phyloP scores from a whole-genome alignment of 2,113 vertebrate species.

The Crotalus viridis region DNA sequence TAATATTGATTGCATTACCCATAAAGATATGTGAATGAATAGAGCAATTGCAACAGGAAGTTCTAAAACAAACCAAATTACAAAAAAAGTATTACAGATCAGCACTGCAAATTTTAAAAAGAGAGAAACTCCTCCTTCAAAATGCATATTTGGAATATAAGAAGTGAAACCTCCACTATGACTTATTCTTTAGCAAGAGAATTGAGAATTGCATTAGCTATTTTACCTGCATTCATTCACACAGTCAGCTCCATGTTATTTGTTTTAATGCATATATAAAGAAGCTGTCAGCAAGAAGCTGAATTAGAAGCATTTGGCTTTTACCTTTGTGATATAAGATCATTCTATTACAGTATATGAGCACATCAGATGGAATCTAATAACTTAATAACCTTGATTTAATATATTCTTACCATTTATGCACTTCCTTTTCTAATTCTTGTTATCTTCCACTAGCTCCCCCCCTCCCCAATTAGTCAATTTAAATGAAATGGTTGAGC shows the following conservation, averaged over 20 bases:
- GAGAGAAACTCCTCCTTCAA: neutral
- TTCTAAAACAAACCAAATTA: neutral
- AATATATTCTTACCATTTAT: conserved; percentile 14
- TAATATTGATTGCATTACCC: neutral
- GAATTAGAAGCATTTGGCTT: neutral
- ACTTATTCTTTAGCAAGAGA: neutral
- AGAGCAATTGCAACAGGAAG: neutral
- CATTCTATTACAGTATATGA: neutral
- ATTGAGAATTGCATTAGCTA: neutral
- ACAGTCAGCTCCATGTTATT: neutral
- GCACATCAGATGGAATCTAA: conserved; percentile 4
- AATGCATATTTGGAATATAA: neutral
- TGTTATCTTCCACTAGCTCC: neutral
- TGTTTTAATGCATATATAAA: neutral
- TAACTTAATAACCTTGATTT: conserved; percentile 20
- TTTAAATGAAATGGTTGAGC: conserved; percentile 11
- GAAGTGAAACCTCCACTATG: neutral
- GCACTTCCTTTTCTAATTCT: neutral
- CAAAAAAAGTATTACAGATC: neutral
- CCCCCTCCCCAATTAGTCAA: neutral
- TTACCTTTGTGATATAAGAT: neutral
- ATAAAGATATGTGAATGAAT: neutral
- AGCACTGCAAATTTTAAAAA: neutral
- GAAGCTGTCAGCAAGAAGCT: neutral
- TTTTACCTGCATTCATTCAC: neutral